Conservation (phyloP, 2,797 vertebrate species). For the Acipenser oxyrinchus region DNA sequence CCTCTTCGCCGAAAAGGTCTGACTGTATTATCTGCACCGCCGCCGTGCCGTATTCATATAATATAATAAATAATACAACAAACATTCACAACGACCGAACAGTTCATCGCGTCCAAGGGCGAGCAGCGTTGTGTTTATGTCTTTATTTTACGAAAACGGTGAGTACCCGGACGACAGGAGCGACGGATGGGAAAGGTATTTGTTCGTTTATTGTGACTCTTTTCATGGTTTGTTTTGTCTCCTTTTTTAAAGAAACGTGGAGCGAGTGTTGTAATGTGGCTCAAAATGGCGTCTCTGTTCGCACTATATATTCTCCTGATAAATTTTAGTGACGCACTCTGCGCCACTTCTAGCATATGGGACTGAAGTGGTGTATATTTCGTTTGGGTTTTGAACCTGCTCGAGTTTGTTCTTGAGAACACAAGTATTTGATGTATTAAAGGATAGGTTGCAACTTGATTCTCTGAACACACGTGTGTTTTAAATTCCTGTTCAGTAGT, state of each 20-base stretch:
- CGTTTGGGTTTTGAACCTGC: constrained; percentile 9
- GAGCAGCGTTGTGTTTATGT: constrained; percentile 99
- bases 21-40: constrained; percentile 4
- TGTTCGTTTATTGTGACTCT: neutral
- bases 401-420: neutral
- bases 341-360: constrained; percentile 44
- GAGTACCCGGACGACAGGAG: constrained; percentile 49
- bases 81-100: constrained; percentile 14
- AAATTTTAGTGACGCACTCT: constrained; percentile 62
- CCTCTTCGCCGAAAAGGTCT: constrained; percentile 22
- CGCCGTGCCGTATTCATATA: fast-evolving
- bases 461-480: no score
- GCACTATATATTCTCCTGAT: constrained; percentile 45
- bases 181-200: constrained; percentile 33
- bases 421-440: no score
- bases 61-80: fast-evolving
- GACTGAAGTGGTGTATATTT: constrained; percentile 9
- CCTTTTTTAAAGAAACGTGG: neutral
- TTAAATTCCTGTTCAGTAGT: no score
- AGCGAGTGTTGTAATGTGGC: constrained; percentile 22
- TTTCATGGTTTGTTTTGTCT: neutral
- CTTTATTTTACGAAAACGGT: constrained; percentile 99
- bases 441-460: no score
- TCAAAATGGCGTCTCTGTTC: constrained; percentile 73
- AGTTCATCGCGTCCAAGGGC: constrained; percentile 88